Percentiles rank a stretch among this genome's conserved stretches.
These are phyloP conservation scores for Ctena decussata DNA, from an alignment of 2,888 invertebrate genomes.

Conservation along the genomic window DNA sequence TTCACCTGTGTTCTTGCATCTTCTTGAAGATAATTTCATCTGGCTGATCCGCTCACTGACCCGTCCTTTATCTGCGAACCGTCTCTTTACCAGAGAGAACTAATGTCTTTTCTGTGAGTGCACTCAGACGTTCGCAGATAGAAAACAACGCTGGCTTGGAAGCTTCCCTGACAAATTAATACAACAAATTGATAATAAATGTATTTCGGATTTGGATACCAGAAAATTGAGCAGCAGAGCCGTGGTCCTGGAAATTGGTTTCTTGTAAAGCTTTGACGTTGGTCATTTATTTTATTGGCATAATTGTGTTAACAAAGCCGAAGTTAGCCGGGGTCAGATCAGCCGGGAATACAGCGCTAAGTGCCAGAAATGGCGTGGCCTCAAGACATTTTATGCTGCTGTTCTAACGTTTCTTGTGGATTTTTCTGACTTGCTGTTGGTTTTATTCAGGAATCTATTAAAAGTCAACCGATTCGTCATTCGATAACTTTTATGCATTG, in stretches of 20 bases:
- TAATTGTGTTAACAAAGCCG: conserved; percentile 62
- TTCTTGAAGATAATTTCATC: conserved; percentile 52
- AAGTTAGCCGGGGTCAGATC: background rate
- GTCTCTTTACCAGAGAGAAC: conserved; percentile 47
- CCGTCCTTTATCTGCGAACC: conserved; percentile 51
- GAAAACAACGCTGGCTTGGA: conserved; percentile 24
- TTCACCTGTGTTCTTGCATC: conserved; percentile 2
- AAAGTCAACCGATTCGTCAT: no score
- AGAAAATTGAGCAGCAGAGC: conserved; percentile 65
- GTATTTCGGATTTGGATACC: conserved; percentile 68
- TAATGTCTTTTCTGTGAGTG: conserved; percentile 7
- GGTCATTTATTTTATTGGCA: conserved; percentile 63
- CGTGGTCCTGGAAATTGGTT: conserved; percentile 64
- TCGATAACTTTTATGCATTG: no score
- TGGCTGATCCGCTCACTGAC: conserved; percentile 63
- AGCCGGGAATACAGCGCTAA: background rate
- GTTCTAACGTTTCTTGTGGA: background rate
- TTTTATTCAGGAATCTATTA: no score
- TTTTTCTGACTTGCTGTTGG: no score
- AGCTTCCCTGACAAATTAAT: conserved; percentile 66
- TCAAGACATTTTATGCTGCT: background rate
- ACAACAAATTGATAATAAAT: conserved; percentile 71
- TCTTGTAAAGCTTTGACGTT: conserved; percentile 63
- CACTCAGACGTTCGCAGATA: conserved; percentile 11
- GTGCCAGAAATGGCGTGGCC: background rate